Conservation (phyloP, 2,888 invertebrate species). For the Drosophila acutilabella region DNA sequence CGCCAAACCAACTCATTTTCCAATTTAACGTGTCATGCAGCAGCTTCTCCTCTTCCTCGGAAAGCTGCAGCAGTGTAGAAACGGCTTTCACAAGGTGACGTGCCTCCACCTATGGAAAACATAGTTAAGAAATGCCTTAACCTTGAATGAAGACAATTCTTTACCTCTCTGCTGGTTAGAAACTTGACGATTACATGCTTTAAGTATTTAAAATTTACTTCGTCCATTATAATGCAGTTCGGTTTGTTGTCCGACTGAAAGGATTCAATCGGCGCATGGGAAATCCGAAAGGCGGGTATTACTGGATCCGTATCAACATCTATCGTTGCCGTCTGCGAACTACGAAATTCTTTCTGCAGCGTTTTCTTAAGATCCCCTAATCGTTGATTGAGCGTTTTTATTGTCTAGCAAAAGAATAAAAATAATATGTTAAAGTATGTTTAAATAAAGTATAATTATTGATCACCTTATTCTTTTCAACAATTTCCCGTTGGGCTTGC, state of each 20-base stretch:
- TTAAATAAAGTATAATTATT: too few relatives aligned
- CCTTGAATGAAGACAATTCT: not conserved
- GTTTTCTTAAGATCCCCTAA: slow-evolving; percentile 96
- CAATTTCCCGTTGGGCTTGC: slow-evolving; percentile 86
- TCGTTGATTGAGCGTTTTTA: slow-evolving; percentile 94
- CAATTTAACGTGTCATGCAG: slow-evolving; percentile 87
- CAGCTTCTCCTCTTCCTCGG: slow-evolving; percentile 94
- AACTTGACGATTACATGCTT: slow-evolving; percentile 97
- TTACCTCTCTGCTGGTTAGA: slow-evolving; percentile 92
- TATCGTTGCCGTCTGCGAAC: slow-evolving; percentile 64
- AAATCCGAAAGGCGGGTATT: slow-evolving; percentile 48
- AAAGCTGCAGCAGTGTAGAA: slow-evolving; percentile 92
- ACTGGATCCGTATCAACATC: slow-evolving; percentile 61
- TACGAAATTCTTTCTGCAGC: slow-evolving; percentile 91
- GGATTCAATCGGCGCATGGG: slow-evolving; percentile 49
- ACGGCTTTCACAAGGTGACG: slow-evolving; percentile 95
- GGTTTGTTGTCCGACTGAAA: slow-evolving; percentile 62
- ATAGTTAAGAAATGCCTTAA: not conserved
- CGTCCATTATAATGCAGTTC: slow-evolving; percentile 86
- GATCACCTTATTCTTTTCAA: slow-evolving; percentile 88
- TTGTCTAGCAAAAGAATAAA: slow-evolving; percentile 87
- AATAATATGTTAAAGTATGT: not conserved
- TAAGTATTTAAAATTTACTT: slow-evolving; percentile 93
- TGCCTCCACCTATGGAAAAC: slow-evolving; percentile 88
- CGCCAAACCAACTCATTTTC: slow-evolving; percentile 86